Percentiles rank a stretch among this genome's conserved stretches.
phyloP scores from a whole-genome alignment of 2,888 invertebrate genomes.

The Hydrotaea cyrtoneurina region DNA sequence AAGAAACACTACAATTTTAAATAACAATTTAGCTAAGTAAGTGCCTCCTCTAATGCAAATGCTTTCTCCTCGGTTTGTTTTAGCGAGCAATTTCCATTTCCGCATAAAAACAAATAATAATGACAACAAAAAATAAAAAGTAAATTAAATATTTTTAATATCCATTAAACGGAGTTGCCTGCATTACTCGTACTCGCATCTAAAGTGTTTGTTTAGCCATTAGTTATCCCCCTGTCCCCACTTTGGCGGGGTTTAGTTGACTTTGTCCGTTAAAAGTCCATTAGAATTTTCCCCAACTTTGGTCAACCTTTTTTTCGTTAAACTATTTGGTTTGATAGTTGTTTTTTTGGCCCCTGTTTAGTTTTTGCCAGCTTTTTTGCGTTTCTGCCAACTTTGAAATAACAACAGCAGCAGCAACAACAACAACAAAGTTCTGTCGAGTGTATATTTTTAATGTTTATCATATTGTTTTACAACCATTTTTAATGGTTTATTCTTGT shows the following conservation, averaged over 20 bases:
- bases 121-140: too few species aligned
- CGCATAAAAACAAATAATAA: too few species aligned
- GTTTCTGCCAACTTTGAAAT: background rate
- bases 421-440: background rate
- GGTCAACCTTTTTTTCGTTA: slow-evolving; percentile 22
- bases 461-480: slow-evolving; percentile 40
- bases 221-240: background rate
- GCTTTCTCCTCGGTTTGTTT: too few species aligned
- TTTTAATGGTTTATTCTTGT: slow-evolving; percentile 31
- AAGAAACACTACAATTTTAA: too few species aligned
- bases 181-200: background rate
- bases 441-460: slow-evolving; percentile 36
- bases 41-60: too few species aligned
- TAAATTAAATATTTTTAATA: too few species aligned
- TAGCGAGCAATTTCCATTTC: too few species aligned
- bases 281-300: slow-evolving; percentile 8
- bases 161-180: background rate
- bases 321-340: slow-evolving; percentile 47
- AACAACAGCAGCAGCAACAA: slow-evolving; percentile 7
- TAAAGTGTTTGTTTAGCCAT: slow-evolving; percentile 7
- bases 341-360: background rate
- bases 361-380: background rate
- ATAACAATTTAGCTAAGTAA: too few species aligned
- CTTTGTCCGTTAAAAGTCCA: slow-evolving; percentile 10
- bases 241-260: background rate